Evolutionary conservation across 2,113 vertebrate species (phyloP), one percentile per base, ranked within the genome.

Genomic region (Periophthalmus modestus): DNA sequence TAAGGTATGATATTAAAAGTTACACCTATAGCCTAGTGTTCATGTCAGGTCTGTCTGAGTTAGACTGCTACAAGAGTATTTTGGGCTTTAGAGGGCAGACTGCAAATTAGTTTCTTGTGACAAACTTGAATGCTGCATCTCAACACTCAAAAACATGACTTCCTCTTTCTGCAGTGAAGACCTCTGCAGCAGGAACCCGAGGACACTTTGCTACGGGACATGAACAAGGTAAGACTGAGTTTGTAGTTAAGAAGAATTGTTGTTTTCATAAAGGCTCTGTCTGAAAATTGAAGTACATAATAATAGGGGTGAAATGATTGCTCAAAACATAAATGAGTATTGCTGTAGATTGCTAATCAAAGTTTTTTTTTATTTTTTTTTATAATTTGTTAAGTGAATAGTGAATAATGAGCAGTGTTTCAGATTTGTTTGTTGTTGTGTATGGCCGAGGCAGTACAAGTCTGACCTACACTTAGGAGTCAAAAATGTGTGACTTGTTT

Each of bases 71-170:
- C 57, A 63, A 16, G 24, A 14, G 16, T 75, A 43, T 76, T 73
- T 74, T 19, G 11, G n/a, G 73, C 47, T 2, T 1, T 58, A 65
- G 34, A 39, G 34, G 54, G 71, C 76, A 76, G 77, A 5, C 7
- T 54, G 34, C 63, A 83, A 82, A 91, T 84, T 66, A 74, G 75
- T 73, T 52, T 83, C 84, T 91, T 82, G 85, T 88, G 89, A 90
- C 33, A 1, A 77, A 19, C 5, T 24, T 18, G 34, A 23, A 10
- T 67, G 28, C 34, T 61, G 69, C 65, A 5, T 52, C 36, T 33
- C 47, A 48, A 75, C 59, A 43, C 47, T 14, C 61, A 52, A 55
- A 74, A 87, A 77, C 21, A 34, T 9, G n/a, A 85, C 86, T 89
- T 89, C 89, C 84, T 74, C 71, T 78, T 90, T 81, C 15, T 6